Base-by-base conservation (phyloP, 2,113 vertebrate species). In the Ciconia boyciana region DNA sequence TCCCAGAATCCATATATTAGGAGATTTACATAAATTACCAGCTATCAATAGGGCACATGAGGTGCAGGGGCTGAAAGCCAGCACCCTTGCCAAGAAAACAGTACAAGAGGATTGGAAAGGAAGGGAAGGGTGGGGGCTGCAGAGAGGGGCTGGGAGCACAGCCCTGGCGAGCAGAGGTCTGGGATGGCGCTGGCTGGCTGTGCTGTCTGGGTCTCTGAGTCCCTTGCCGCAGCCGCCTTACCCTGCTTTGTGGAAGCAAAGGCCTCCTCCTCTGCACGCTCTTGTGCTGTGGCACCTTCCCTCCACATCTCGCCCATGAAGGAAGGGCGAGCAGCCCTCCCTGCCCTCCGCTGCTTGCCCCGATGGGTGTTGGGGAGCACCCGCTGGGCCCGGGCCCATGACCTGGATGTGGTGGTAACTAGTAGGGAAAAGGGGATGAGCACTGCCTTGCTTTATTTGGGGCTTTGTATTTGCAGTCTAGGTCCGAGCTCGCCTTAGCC, bases 21-120 rank as follows among this genome's bases (percentile, higher is more conserved):
- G 94, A 96, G 97, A 97, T 97, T 97, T 97, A 94, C 97, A 97
- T 97, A 97, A 96, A 97, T 97, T 97, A 97, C 95, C 64, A 81
- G 96, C 97, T 97, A 97, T 97, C 97, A 97, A 97, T 94, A 94
- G 96, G 96, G 89, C 93, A 95, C 97, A 97, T 95, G 95, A 97
- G 97, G 96, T 94, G 71, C 75, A 1, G 70, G 58, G 84, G 92
- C 90, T 97, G 90, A 90, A 86, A 96, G 93, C 85, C 92, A 97
- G 79, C 83, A 86, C 90, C 93, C 92, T 94, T 96, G 95, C 97
- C 96, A 97, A 97, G 96, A 96, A 94, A 96, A 87, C 26, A 44
- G 89, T 82, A 77, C 84, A 85, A 97, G 95, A 79, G 78, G 87
- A 96, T 95, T 94, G 93, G 87, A 94, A 97, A 91, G 65, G 49